These are phyloP conservation scores for Lates calcarifer DNA, from an alignment of 2,113 vertebrate species.

Conservation along the genomic window DNA sequence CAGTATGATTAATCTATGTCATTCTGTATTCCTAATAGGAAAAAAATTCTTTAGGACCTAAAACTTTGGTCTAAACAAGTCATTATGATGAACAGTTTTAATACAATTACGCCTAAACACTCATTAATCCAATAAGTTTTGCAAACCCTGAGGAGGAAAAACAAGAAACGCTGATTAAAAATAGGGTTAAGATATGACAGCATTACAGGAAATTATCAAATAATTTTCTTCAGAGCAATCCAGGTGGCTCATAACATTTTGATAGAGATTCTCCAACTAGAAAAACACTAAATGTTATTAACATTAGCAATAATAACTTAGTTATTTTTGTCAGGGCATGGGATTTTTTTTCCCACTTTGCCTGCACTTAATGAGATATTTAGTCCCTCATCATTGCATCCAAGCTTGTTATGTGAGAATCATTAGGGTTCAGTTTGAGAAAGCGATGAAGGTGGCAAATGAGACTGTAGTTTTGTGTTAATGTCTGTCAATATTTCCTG, in stretches of 20 bases:
- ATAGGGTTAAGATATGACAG: neutral
- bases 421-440: constrained; percentile 38
- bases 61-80: neutral
- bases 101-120: neutral
- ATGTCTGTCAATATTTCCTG: constrained; percentile 40
- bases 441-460: constrained; percentile 31
- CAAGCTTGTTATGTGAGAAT: constrained; percentile 22
- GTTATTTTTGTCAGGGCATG: constrained; percentile 7
- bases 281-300: neutral
- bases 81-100: constrained; percentile 2
- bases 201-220: constrained; percentile 10
- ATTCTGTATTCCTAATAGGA: neutral
- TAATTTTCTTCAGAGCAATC: constrained; percentile 22
- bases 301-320: constrained; percentile 2
- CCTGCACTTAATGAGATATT: constrained; percentile 30
- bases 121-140: constrained; percentile 19
- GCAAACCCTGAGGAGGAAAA: constrained; percentile 1
- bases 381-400: constrained; percentile 31
- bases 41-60: neutral
- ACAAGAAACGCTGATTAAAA: constrained; percentile 1
- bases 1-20: neutral
- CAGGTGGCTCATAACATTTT: neutral
- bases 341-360: constrained; percentile 18
- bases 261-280: neutral
- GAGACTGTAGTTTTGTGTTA: constrained; percentile 36